Evolutionary conservation across 2,797 vertebrate species (phyloP).

Genomic region (Peromyscus nudipes): DNA sequence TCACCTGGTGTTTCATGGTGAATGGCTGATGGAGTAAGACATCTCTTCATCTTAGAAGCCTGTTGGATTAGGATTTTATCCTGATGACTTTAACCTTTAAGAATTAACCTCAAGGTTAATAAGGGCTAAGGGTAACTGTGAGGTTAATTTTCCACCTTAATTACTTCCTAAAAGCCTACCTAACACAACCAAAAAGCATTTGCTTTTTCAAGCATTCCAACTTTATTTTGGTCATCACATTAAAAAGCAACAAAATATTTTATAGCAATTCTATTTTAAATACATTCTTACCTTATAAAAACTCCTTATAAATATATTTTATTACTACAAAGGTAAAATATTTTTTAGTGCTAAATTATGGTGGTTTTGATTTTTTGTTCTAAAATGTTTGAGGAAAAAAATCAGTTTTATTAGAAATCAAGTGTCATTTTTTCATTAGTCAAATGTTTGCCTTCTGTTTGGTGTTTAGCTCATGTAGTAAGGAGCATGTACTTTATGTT

Average conservation of each 20-base stretch:
- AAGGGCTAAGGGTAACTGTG: neutral
- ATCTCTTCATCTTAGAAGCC: neutral
- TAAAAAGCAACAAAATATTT: neutral
- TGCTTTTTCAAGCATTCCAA: neutral
- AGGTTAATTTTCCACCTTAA: neutral
- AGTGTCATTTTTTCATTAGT: constrained; percentile 4
- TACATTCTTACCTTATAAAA: constrained; percentile 28
- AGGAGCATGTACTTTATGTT: neutral
- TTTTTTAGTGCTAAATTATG: neutral
- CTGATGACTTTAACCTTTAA: neutral
- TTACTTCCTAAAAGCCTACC: neutral
- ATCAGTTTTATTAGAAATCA: constrained; percentile 22
- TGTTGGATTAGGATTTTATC: neutral
- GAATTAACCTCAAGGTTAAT: neutral
- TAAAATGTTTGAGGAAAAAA: neutral
- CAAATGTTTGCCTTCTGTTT: neutral
- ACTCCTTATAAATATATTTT: neutral
- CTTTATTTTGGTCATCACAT: neutral
- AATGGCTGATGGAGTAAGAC: neutral
- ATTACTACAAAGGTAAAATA: neutral
- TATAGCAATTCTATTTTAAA: neutral
- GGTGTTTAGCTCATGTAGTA: neutral
- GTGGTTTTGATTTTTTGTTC: neutral
- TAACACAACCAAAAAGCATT: neutral
- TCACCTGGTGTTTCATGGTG: neutral